Evolutionary conservation across 2,797 vertebrate genomes (phyloP).

Genomic region (Onychomys leucogaster): DNA sequence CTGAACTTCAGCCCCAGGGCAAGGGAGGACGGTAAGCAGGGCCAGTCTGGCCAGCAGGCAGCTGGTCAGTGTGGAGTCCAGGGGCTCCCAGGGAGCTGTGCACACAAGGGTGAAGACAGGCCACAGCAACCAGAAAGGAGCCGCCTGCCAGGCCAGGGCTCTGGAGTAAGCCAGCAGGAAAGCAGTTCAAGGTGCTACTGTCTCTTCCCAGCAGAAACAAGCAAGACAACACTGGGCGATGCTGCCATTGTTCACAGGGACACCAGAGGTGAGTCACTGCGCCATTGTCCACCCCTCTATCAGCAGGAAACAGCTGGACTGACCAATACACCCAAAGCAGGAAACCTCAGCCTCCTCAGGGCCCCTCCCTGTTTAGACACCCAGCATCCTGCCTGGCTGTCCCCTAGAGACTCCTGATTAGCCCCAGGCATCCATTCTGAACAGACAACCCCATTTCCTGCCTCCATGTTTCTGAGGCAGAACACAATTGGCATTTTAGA

Average conservation of each 20-base stretch:
- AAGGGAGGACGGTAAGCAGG: constrained; percentile 25
- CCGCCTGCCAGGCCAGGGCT: neutral
- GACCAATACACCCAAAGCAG: constrained; percentile 48
- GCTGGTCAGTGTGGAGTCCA: neutral
- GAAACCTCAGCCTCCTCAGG: constrained; percentile 64
- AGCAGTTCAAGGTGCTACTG: neutral
- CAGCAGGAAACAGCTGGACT: constrained; percentile 80
- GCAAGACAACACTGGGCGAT: neutral
- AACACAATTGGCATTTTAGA: neutral
- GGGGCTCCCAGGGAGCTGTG: neutral
- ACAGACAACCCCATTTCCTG: constrained; percentile 24
- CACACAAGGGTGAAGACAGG: neutral
- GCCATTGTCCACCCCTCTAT: constrained; percentile 74
- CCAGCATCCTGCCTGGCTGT: constrained; percentile 71
- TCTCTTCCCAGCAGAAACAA: constrained; percentile 1
- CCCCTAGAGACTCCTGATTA: neutral
- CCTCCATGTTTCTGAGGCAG: neutral
- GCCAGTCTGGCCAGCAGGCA: neutral
- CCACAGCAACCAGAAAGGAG: neutral
- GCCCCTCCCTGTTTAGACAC: constrained; percentile 39
- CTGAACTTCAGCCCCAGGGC: constrained; percentile 61
- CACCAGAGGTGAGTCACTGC: constrained; percentile 66
- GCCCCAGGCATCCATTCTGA: neutral
- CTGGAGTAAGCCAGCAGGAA: neutral
- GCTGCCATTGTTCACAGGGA: constrained; percentile 40